Conservation (phyloP, 2,113 vertebrate genomes). For the Cottus gobio region DNA sequence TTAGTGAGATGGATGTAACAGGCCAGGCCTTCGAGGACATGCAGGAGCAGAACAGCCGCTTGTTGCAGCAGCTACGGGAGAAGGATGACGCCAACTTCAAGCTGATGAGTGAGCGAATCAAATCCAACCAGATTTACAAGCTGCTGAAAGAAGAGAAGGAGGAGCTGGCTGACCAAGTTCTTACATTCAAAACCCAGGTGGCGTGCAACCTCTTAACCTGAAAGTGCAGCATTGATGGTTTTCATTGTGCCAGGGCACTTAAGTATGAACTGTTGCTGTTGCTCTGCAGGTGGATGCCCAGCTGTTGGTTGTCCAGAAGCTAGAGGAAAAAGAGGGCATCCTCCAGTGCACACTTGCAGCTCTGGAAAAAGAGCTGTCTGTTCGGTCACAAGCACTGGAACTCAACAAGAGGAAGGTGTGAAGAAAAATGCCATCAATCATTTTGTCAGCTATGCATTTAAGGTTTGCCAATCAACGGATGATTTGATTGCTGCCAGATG, state of each 20-base stretch:
- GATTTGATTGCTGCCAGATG: constrained; percentile 40
- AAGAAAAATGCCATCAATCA: not conserved
- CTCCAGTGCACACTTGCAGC: constrained; percentile 87
- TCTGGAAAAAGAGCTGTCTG: constrained; percentile 90
- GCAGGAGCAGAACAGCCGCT: constrained; percentile 95
- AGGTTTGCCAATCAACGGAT: constrained; percentile 14
- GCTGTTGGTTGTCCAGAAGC: constrained; percentile 91
- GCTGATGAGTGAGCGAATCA: constrained; percentile 95
- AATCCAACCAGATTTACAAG: constrained; percentile 97
- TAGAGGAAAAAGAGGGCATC: constrained; percentile 93
- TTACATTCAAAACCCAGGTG: constrained; percentile 94
- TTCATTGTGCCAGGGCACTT: not conserved
- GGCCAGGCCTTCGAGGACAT: constrained; percentile 97
- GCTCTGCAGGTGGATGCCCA: constrained; percentile 90
- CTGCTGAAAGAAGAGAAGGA: constrained; percentile 94
- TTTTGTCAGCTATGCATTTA: not conserved
- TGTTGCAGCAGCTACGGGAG: constrained; percentile 92
- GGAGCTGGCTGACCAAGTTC: constrained; percentile 92
- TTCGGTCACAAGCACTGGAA: constrained; percentile 90
- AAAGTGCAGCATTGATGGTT: not conserved
- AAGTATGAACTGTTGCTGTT: not conserved
- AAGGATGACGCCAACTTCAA: constrained; percentile 98
- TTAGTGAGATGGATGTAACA: constrained; percentile 96
- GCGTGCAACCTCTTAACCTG: not conserved
- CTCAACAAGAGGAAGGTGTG: constrained; percentile 95